phyloP scores from a whole-genome alignment of 1,140 invertebrate genomes.

The Stegodyphus mimosarum region DNA sequence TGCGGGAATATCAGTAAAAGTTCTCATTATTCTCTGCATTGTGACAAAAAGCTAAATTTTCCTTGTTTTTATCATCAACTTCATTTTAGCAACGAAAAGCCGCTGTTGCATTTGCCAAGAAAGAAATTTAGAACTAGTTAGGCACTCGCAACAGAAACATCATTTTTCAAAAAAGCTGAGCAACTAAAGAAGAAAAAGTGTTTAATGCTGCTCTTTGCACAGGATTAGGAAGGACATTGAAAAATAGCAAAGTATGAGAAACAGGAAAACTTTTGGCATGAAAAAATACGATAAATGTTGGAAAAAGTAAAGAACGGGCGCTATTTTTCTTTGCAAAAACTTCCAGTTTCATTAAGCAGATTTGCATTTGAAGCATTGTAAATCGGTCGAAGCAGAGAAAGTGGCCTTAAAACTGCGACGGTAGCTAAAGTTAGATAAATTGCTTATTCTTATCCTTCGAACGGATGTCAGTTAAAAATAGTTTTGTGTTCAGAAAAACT shows the following conservation, averaged over 20 bases:
- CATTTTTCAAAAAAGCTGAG: conserved; percentile 33
- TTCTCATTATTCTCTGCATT: no score
- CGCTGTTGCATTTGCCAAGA: neutral
- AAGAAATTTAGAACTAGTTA: neutral
- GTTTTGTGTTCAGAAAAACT: neutral
- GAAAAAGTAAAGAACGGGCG: neutral
- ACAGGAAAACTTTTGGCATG: neutral
- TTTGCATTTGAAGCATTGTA: conserved; percentile 32
- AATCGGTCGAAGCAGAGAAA: neutral
- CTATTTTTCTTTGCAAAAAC: conserved; percentile 24
- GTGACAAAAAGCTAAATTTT: no score
- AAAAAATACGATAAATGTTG: conserved; percentile 8
- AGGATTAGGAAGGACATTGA: neutral
- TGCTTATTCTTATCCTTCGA: conserved; percentile 26
- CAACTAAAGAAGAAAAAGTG: neutral
- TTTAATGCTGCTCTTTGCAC: neutral
- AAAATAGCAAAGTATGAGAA: conserved; percentile 25
- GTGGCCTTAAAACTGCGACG: no score
- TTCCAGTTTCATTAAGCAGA: conserved; percentile 27
- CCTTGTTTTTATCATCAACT: no score
- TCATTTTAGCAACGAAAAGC: no score
- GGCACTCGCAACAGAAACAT: conserved; percentile 1
- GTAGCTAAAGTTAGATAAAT: conserved; percentile 33
- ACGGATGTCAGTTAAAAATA: conserved; percentile 3
- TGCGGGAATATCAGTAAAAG: no score